Conservation (phyloP, 2,797 vertebrate genomes). For the Sandelia bainsii region DNA sequence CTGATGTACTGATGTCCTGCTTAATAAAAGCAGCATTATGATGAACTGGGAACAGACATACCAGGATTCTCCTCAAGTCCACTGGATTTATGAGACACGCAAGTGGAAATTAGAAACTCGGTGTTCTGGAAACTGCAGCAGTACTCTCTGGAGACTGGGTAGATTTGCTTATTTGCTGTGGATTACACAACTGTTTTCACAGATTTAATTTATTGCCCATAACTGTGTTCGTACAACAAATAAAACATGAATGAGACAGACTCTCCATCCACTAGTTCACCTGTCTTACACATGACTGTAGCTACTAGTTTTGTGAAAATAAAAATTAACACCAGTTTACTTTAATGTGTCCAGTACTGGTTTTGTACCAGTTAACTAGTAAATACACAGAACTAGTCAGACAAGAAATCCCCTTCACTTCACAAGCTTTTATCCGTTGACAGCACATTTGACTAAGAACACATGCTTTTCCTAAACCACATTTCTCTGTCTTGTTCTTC, state of each 20-base stretch:
- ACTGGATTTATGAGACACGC: slow-evolving; percentile 37
- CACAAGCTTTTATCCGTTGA: neutral
- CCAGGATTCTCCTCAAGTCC: slow-evolving; percentile 27
- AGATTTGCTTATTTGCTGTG: neutral
- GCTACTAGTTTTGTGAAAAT: neutral
- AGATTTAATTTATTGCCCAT: neutral
- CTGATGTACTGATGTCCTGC: neutral
- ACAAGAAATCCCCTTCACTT: slow-evolving; percentile 8
- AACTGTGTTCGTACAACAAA: neutral
- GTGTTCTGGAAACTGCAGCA: neutral
- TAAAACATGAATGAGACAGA: neutral
- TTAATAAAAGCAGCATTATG: slow-evolving; percentile 49
- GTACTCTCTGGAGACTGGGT: neutral
- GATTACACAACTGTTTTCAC: neutral
- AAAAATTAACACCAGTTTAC: neutral
- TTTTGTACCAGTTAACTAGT: neutral
- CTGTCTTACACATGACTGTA: neutral
- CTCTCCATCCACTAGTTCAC: neutral
- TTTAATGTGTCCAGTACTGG: neutral
- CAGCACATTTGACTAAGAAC: slow-evolving; percentile 25
- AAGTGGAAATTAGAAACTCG: slow-evolving; percentile 10
- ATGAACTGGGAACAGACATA: slow-evolving; percentile 33
- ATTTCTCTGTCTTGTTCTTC: neutral
- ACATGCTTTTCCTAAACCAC: slow-evolving; percentile 35
- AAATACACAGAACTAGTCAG: neutral